Evolutionary conservation across 2,797 vertebrate genomes (phyloP), one percentile per base, ranked within the genome.

Genomic region (Pyrocephalus nanus): DNA sequence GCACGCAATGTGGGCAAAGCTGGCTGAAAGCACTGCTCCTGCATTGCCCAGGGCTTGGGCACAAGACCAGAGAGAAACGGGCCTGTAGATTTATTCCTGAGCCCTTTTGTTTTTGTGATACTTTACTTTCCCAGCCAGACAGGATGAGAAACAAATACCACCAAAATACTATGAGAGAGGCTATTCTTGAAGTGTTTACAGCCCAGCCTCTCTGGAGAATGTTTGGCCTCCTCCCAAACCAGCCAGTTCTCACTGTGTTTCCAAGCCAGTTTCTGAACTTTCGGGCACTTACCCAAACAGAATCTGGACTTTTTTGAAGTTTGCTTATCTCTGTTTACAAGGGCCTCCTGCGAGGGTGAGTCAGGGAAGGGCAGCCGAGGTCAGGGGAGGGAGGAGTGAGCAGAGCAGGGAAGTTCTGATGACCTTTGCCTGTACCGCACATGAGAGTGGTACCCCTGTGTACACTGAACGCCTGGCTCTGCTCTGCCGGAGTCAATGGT

Each of bases 111-210:
- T 87, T 93, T 91, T 78, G 60, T 54, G 84, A 86, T 92, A 36
- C 78, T 91, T 89, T 72, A 65, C 43, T 85, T 95, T 96, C 95
- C 92, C 84, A 94, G 91, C 72, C 78, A 93, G 92, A 91, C 94
- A 95, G 96, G 95, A 96, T 96, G 95, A 91, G 94, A 96, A 96
- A 96, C 81, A 95, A 96, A 89, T 74, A 87, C 71, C 84, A 91
- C 54, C 88, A 90, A 95, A 97, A 96, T 90, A 91, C 22, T 92
- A 92, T 32, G 21, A 92, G 78, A 86, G 93, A 88, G 57, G 75
- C 81, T 97, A 81, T 97, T 97, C 93, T 93, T 93, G 94, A 96
- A 96, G 88, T 96, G 96, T 97, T 97, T 97, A 95, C 92, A 95
- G 91, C 75, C 82, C 91, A 72, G 92, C 92, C 90, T 94, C 7